Percentiles rank a stretch among this genome's conserved stretches.
Conservation (phyloP, 2,113 vertebrate species). For the Grammomys surdaster region DNA sequence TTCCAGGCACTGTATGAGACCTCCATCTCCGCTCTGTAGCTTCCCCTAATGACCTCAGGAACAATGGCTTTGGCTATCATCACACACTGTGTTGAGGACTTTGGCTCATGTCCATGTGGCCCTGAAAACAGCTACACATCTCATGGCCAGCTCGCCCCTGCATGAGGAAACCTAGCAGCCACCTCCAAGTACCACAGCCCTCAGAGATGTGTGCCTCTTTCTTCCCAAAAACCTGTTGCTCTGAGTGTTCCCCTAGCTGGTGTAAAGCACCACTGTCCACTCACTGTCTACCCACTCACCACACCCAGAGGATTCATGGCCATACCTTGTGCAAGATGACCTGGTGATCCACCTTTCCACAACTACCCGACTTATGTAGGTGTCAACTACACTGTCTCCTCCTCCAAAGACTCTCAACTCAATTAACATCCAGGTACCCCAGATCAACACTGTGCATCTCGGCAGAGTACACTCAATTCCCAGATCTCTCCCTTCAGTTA, state of each 20-base stretch:
- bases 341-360: neutral
- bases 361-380: neutral
- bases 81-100: constrained; percentile 2
- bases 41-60: neutral
- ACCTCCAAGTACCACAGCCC: neutral
- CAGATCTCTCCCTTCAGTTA: neutral
- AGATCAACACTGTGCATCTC: constrained; percentile 8
- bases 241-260: neutral
- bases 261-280: neutral
- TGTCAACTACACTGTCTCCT: neutral
- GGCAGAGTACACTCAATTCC: neutral
- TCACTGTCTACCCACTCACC: neutral
- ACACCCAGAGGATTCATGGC: neutral
- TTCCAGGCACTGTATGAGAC: neutral
- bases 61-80: neutral
- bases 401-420: neutral
- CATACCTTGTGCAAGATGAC: neutral
- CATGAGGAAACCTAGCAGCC: neutral
- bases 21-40: neutral
- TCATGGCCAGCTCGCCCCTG: neutral
- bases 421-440: neutral
- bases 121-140: neutral
- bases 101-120: neutral
- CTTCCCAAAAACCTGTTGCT: neutral
- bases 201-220: neutral